A percentile compares a stretch with the other conserved stretches of the same genome.
These are phyloP conservation scores for Caenorhabditis sp. DNA, from an alignment of 2,888 invertebrate genomes.

Conservation along the genomic window DNA sequence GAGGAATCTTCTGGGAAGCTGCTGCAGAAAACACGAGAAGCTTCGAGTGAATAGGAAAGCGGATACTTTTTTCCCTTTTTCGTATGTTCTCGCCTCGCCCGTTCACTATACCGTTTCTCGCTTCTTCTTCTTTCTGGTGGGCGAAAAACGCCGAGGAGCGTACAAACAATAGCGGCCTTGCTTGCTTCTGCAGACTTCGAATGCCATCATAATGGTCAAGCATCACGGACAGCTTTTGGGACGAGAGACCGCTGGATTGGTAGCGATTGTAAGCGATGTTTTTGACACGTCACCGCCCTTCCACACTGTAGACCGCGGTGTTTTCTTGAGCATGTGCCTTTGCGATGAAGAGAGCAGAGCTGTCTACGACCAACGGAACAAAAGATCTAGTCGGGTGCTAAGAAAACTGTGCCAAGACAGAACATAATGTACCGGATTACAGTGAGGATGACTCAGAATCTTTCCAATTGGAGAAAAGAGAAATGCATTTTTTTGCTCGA, in stretches of 20 bases:
- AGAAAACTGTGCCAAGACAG: conserved; percentile 1
- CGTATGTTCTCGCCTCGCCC: conserved; percentile 1
- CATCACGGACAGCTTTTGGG: conserved; percentile 22
- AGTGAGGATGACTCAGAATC: conserved; percentile 1
- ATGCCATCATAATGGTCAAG: conserved; percentile 35
- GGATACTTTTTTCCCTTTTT: conserved; percentile 32
- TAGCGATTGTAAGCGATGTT: conserved; percentile 28
- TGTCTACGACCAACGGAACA: conserved; percentile 10
- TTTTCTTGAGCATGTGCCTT: background rate
- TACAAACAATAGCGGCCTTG: conserved; percentile 34
- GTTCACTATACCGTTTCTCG: conserved; percentile 10
- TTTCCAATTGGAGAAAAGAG: background rate
- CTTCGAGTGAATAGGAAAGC: conserved; percentile 17
- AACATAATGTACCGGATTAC: no score
- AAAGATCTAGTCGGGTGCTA: background rate
- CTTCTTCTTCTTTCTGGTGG: background rate
- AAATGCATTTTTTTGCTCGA: background rate
- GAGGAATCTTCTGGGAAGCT: background rate
- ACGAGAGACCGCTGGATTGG: conserved; percentile 11
- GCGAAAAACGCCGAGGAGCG: background rate
- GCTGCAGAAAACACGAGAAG: background rate
- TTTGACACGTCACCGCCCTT: conserved; percentile 25
- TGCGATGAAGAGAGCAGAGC: conserved; percentile 11
- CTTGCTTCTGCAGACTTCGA: conserved; percentile 30
- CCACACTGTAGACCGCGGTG: background rate